Evolutionary conservation across 2,797 vertebrate genomes (phyloP).

Genomic region (Babyrousa celebensis): DNA sequence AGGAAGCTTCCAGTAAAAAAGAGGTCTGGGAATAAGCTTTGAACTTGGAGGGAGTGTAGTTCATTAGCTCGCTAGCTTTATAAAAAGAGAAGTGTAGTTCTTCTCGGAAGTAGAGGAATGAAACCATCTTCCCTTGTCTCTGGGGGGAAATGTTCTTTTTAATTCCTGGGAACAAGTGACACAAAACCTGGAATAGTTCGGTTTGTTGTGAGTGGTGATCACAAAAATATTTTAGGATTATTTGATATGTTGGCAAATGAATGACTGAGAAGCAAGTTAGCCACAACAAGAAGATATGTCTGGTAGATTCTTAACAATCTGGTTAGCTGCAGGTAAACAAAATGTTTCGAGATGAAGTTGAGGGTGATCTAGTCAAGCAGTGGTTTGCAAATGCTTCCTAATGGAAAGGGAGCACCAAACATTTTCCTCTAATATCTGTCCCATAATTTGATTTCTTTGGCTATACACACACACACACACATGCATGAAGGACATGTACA

Average conservation of each 20-base stretch:
- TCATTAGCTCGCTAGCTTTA: not conserved
- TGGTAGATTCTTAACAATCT: slow-evolving; percentile 59
- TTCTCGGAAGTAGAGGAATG: not conserved
- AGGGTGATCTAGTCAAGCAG: slow-evolving; percentile 6
- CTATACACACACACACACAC: not conserved
- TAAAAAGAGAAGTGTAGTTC: slow-evolving; percentile 15
- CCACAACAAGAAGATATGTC: slow-evolving; percentile 27
- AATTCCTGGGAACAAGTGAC: slow-evolving; percentile 18
- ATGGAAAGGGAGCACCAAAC: slow-evolving; percentile 47
- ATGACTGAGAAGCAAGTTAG: slow-evolving; percentile 73
- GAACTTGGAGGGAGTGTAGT: not conserved
- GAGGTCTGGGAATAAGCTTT: not conserved
- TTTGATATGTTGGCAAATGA: slow-evolving; percentile 72
- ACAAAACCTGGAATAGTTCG: slow-evolving; percentile 48
- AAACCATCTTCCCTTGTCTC: not conserved
- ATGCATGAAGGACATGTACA: not conserved
- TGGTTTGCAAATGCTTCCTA: slow-evolving; percentile 66
- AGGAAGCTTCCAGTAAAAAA: not conserved
- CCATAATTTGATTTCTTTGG: slow-evolving; percentile 39
- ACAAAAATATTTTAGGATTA: slow-evolving; percentile 51
- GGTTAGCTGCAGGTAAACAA: slow-evolving; percentile 75
- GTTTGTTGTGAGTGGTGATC: slow-evolving; percentile 32
- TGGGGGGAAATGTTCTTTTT: not conserved
- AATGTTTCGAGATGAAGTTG: slow-evolving; percentile 49
- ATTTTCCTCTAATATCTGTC: not conserved